phyloP scores from a whole-genome alignment of 1,140 invertebrate genomes.

The Drosophila elegans region DNA sequence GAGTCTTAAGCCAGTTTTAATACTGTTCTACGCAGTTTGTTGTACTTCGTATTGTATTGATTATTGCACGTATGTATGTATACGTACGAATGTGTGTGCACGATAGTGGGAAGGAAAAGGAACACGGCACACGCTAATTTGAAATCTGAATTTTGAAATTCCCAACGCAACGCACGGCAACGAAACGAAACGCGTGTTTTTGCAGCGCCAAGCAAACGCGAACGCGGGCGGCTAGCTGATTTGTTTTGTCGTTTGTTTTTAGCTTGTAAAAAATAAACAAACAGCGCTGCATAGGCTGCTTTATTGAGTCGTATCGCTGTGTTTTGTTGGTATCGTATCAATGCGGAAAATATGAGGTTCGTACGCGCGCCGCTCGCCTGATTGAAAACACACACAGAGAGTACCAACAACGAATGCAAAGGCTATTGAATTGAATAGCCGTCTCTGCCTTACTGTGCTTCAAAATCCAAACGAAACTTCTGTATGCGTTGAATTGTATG shows the following conservation, averaged over 20 bases:
- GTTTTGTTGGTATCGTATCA: slow-evolving; percentile 80
- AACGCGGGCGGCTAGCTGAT: slow-evolving; percentile 28
- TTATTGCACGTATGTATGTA: slow-evolving; percentile 54
- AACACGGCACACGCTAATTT: slow-evolving; percentile 44
- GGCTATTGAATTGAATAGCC: slow-evolving; percentile 84
- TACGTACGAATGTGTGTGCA: slow-evolving; percentile 44
- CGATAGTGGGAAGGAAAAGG: slow-evolving; percentile 10
- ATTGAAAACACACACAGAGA: slow-evolving; percentile 84
- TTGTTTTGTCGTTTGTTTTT: slow-evolving; percentile 78
- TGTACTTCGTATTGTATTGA: slow-evolving; percentile 60
- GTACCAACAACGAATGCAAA: slow-evolving; percentile 85
- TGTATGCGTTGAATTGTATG: slow-evolving; percentile 65
- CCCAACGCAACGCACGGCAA: slow-evolving; percentile 45
- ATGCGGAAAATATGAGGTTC: slow-evolving; percentile 81
- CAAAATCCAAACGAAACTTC: slow-evolving; percentile 68
- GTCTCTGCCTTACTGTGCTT: slow-evolving; percentile 79
- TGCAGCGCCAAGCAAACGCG: slow-evolving; percentile 47
- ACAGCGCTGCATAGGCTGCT: slow-evolving; percentile 72
- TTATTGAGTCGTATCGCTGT: slow-evolving; percentile 75
- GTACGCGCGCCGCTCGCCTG: slow-evolving; percentile 82
- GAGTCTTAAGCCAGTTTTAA: slow-evolving; percentile 55
- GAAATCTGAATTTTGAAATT: slow-evolving; percentile 22
- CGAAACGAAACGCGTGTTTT: slow-evolving; percentile 1
- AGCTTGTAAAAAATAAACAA: slow-evolving; percentile 83
- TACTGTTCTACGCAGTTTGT: slow-evolving; percentile 62